Conservation (phyloP, 2,797 vertebrate species). For the Scarus forsteni region DNA sequence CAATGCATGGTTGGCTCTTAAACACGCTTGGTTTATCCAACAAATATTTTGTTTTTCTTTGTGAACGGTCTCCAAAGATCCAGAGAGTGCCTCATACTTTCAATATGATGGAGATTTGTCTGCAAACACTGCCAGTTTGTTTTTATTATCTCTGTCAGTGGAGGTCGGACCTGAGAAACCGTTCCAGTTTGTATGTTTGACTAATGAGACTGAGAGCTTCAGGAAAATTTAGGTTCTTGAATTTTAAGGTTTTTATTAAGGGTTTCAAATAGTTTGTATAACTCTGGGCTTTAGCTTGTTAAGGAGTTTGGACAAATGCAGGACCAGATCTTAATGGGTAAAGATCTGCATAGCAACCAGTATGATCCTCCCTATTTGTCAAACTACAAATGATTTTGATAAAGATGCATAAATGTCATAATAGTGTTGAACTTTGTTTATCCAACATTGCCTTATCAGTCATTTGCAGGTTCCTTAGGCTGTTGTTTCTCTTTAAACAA, state of each 20-base stretch:
- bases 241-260: conserved; percentile 3
- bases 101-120: conserved; percentile 11
- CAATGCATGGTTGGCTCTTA: conserved; percentile 4
- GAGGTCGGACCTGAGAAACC: conserved; percentile 34
- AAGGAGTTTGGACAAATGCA: no score
- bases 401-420: no score
- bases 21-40: conserved; percentile 1
- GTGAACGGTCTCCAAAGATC: conserved; percentile 1
- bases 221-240: conserved; percentile 15
- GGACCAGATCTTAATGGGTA: no score
- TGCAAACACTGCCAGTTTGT: conserved; percentile 15
- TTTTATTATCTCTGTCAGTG: conserved; percentile 19
- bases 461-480: no score
- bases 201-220: conserved; percentile 40
- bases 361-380: no score
- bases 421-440: no score
- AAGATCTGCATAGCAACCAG: no score
- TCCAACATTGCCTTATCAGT: no score
- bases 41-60: conserved; percentile 1
- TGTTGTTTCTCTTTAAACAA: no score
- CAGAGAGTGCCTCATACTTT: conserved; percentile 10
- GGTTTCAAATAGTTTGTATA: neutral
- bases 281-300: neutral
- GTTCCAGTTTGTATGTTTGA: neutral
- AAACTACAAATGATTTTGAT: no score